Evolutionary conservation across 1,140 invertebrate species (phyloP), one percentile per base, ranked within the genome.

Genomic region (Tigriopus japonicus): DNA sequence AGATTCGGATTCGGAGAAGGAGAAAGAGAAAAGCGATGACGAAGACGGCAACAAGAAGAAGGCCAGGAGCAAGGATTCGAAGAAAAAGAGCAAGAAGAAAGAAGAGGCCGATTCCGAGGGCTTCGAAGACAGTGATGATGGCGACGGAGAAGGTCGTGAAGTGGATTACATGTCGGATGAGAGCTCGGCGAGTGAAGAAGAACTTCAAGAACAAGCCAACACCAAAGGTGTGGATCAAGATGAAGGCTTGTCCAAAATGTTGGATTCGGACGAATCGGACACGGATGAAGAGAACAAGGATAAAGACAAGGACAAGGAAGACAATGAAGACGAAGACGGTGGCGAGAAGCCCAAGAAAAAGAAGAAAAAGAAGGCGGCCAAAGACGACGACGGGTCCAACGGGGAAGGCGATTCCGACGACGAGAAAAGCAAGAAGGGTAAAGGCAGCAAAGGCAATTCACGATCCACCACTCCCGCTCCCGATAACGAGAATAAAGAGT

Each of bases 81-180:
- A 85, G 67, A 87, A 86, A 69, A 87, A 87, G 67, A 82, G 81
- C 59, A 78, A 81, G 59, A 75, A 82, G 62, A 78, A 78, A 63
- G 81, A 87, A 0, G 83, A 93, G 67, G 81, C 68, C 62, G 69
- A 73, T 65, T 72, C 85, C 65, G 89, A 92, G 68, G 88, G 88
- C 0, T 79, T 87, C 56, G 91, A 97, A 72, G 92, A 97, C 71
- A 94, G 89, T 68, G 91, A 95, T 74, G 91, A 95, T 72, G 91
- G 91, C 0, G 91, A 96, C 71, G 88, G 87, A 68, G 92, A 97
- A 75, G 90, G 90, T 0, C 73, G 85, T 63, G 91, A 97, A 75
- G 71, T 78, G 9, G 76, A 78, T 66, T 78, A 78, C 64, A 77
- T 77, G 62, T 72, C 76, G 10, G 67, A 67, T n/a, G 66, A 65